Percentiles rank a stretch among this genome's conserved stretches.
Evolutionary conservation across 2,888 invertebrate genomes (phyloP).

Genomic region (Gordius sp.): DNA sequence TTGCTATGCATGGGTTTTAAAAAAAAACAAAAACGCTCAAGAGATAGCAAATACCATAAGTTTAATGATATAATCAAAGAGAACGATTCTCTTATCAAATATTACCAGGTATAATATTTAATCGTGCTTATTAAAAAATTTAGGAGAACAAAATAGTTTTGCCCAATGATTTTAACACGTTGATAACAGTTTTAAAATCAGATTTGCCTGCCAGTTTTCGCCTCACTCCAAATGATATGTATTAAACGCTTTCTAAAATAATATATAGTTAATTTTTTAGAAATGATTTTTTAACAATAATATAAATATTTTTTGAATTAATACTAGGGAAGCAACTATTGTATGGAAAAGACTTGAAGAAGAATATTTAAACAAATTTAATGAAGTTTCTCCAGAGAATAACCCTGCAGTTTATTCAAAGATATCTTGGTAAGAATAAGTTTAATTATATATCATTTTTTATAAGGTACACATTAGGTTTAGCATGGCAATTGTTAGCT

Average conservation of each 20-base stretch:
- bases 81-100: neutral
- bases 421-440: neutral
- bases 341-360: neutral
- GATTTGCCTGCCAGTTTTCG: neutral
- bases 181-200: neutral
- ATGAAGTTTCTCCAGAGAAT: too few species aligned
- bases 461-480: slow-evolving; percentile 7
- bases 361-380: neutral
- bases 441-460: neutral
- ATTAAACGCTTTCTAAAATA: neutral
- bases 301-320: neutral
- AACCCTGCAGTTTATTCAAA: neutral
- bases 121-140: neutral
- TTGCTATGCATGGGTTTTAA: too few species aligned
- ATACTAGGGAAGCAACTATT: neutral
- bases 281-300: neutral
- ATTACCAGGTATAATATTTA: slow-evolving; percentile 1
- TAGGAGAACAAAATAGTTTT: neutral
- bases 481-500: slow-evolving; percentile 12
- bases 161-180: neutral
- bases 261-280: neutral
- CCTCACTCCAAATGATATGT: neutral
- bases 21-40: too few species aligned
- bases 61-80: slow-evolving; percentile 12
- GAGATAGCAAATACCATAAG: too few species aligned